Percentiles rank a stretch among this genome's conserved stretches.
These are phyloP conservation scores for Sinocyclocheilus anophthalmus DNA, from an alignment of 2,113 vertebrate genomes.

Conservation along the genomic window DNA sequence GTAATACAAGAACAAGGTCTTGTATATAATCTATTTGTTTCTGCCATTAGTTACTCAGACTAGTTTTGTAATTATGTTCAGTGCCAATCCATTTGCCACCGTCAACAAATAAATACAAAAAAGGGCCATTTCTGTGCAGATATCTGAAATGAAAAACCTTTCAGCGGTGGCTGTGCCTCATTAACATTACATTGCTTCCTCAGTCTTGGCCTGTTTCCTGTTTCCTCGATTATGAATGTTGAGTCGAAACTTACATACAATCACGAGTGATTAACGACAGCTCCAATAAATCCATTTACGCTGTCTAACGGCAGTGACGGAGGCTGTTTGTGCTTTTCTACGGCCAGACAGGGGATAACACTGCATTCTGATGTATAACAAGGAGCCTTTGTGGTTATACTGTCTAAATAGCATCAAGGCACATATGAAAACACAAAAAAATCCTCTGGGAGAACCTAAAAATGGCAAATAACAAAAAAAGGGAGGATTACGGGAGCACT, in stretches of 20 bases:
- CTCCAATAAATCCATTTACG: slow-evolving; percentile 44
- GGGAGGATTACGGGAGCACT: slow-evolving; percentile 6
- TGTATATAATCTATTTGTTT: neutral
- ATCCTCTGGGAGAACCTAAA: slow-evolving; percentile 41
- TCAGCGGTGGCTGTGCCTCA: slow-evolving; percentile 40
- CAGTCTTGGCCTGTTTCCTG: slow-evolving; percentile 13
- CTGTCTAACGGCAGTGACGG: neutral
- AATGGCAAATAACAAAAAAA: slow-evolving; percentile 23
- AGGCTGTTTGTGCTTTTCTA: slow-evolving; percentile 1
- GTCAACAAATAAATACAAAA: slow-evolving; percentile 49
- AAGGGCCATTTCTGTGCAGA: slow-evolving; percentile 56
- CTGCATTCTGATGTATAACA: slow-evolving; percentile 21
- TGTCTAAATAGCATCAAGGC: slow-evolving; percentile 8
- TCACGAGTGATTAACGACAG: slow-evolving; percentile 37
- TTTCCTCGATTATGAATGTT: slow-evolving; percentile 43
- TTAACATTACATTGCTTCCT: slow-evolving; percentile 39
- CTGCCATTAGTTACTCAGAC: slow-evolving; percentile 15
- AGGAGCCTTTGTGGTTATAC: slow-evolving; percentile 8
- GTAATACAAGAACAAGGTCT: slow-evolving; percentile 1
- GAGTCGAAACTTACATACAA: slow-evolving; percentile 25
- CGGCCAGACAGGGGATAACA: neutral
- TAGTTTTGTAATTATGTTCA: slow-evolving; percentile 37
- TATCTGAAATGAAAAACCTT: slow-evolving; percentile 38
- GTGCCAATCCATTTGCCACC: slow-evolving; percentile 42
- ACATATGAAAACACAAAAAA: neutral